phyloP scores from a whole-genome alignment of 2,797 vertebrate genomes.

The Onychomys torridus region DNA sequence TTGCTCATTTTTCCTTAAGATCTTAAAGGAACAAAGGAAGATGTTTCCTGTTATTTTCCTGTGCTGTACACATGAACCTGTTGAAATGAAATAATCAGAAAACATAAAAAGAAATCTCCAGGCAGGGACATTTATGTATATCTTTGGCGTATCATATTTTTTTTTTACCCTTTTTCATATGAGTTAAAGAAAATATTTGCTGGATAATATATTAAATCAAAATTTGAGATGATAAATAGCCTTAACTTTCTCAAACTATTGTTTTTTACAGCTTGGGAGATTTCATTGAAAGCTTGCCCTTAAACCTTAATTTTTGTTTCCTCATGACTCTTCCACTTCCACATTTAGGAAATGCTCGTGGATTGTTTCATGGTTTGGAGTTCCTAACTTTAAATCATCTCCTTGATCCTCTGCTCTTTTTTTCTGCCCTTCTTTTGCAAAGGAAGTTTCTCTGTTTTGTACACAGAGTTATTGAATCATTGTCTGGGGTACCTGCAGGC shows the following conservation, averaged over 20 bases:
- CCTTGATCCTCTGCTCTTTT: background rate
- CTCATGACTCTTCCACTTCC: background rate
- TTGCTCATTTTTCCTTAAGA: constrained; percentile 49
- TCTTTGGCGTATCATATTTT: background rate
- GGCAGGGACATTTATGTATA: background rate
- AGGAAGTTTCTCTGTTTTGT: background rate
- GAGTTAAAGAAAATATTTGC: background rate
- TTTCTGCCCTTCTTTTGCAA: background rate
- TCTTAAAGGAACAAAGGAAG: background rate
- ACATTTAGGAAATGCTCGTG: background rate
- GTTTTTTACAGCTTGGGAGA: background rate
- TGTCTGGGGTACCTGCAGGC: background rate
- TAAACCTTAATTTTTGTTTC: background rate
- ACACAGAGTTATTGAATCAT: background rate
- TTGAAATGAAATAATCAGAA: background rate
- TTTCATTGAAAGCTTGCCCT: background rate
- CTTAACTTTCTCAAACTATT: background rate
- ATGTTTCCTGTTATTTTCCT: background rate
- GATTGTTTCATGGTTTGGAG: background rate
- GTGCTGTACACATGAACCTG: background rate
- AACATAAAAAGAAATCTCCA: background rate
- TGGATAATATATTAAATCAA: background rate
- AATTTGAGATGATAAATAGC: background rate
- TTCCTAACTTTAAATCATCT: background rate
- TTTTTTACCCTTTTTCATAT: background rate